Conservation (phyloP, 2,797 vertebrate species). For the Discoglossus pictus region DNA sequence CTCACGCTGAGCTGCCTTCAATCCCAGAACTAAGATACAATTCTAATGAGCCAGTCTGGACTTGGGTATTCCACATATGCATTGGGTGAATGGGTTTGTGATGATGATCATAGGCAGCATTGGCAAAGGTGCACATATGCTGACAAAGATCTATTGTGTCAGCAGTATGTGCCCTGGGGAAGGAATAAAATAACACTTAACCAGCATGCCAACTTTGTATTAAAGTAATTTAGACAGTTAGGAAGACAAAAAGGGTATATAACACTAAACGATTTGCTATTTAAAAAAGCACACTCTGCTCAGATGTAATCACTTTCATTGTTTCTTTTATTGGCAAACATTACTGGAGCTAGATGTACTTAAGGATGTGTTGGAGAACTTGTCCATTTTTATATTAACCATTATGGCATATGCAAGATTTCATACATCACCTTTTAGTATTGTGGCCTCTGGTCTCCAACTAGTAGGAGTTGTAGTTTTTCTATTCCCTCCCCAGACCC, state of each 20-base stretch:
- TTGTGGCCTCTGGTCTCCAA: no score
- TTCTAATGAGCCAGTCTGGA: constrained; percentile 7
- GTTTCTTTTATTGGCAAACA: no score
- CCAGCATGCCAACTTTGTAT: constrained; percentile 23
- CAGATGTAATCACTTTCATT: not conserved
- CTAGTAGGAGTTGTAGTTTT: no score
- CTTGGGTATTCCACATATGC: constrained; percentile 31
- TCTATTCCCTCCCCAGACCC: no score
- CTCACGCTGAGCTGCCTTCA: not conserved
- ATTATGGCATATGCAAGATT: no score
- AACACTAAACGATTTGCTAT: no score
- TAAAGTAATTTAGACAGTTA: not conserved
- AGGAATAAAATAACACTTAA: constrained; percentile 1
- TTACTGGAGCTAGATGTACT: no score
- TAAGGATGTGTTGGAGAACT: no score
- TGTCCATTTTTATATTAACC: no score
- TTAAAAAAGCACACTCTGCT: not conserved
- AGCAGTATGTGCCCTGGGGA: constrained; percentile 28
- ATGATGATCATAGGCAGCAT: constrained; percentile 14
- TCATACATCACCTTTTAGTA: no score
- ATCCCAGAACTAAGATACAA: constrained; percentile 18
- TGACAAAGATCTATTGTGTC: constrained; percentile 37
- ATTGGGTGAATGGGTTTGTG: constrained; percentile 27
- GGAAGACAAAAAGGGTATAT: not conserved
- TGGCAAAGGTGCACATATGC: constrained; percentile 34